phyloP scores from a whole-genome alignment of 2,888 invertebrate species.

The Athrips mouffetella region DNA sequence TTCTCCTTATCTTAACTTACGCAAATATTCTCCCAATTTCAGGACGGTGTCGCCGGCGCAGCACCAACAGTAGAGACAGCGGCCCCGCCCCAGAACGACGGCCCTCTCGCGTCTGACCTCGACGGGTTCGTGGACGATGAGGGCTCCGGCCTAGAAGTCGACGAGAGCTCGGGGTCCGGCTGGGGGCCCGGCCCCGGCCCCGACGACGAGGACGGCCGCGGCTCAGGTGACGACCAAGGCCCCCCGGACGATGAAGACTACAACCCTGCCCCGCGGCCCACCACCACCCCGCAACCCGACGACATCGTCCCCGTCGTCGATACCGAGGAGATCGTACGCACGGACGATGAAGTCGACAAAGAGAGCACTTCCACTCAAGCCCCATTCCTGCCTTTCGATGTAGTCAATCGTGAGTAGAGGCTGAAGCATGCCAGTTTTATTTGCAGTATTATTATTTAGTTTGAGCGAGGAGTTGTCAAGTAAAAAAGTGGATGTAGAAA shows the following conservation, averaged over 20 bases:
- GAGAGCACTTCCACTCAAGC: slow-evolving; percentile 9
- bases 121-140: slow-evolving; percentile 89
- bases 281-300: slow-evolving; percentile 22
- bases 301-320: slow-evolving; percentile 31
- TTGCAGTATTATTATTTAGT: slow-evolving; percentile 51
- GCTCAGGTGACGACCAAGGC: slow-evolving; percentile 62
- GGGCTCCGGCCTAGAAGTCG: slow-evolving; percentile 84
- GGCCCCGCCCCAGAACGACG: slow-evolving; percentile 57
- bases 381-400: slow-evolving; percentile 43
- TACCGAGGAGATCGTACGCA: too few species aligned
- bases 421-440: slow-evolving; percentile 73
- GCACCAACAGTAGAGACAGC: slow-evolving; percentile 51
- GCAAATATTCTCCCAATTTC: slow-evolving; percentile 36
- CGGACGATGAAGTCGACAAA: slow-evolving; percentile 5
- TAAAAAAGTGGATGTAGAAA: background rate
- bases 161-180: slow-evolving; percentile 92
- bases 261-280: slow-evolving; percentile 27
- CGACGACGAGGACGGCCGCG: slow-evolving; percentile 84
- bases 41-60: slow-evolving; percentile 56
- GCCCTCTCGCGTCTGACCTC: slow-evolving; percentile 66
- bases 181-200: slow-evolving; percentile 83
- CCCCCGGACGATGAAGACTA: slow-evolving; percentile 72
- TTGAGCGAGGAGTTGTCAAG: slow-evolving; percentile 27
- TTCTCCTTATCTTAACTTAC: background rate
- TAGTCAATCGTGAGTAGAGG: slow-evolving; percentile 75